A percentile compares a stretch with the other conserved stretches of the same genome.
Evolutionary conservation across 2,797 vertebrate species (phyloP).

Genomic region (Glossophaga mutica): DNA sequence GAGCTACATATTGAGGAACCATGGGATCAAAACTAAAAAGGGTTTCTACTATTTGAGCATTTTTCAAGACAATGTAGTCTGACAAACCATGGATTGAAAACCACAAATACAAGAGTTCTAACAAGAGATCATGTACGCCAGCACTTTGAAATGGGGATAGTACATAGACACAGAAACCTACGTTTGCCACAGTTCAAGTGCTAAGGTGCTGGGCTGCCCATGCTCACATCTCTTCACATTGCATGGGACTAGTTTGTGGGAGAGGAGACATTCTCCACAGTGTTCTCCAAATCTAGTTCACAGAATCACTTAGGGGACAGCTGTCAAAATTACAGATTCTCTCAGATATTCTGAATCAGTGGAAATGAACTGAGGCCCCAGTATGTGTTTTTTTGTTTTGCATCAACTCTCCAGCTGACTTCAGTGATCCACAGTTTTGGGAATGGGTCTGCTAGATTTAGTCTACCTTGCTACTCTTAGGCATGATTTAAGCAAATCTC

Average conservation of each 20-base stretch:
- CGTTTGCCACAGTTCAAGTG: neutral
- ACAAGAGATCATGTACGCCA: neutral
- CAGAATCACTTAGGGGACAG: neutral
- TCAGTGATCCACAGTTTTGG: neutral
- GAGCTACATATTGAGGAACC: neutral
- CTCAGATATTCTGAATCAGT: neutral
- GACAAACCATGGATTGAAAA: neutral
- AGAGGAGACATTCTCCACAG: neutral
- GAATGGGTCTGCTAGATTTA: conserved; percentile 13
- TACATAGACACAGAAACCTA: neutral
- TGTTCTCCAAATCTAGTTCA: conserved; percentile 9
- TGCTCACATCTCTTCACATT: neutral
- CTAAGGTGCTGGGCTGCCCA: neutral
- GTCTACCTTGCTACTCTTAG: neutral
- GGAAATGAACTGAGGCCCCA: neutral
- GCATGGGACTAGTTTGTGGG: neutral
- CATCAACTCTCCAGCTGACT: neutral
- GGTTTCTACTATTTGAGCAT: neutral
- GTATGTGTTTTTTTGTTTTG: neutral
- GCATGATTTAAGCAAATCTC: conserved; percentile 1
- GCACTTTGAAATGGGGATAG: neutral
- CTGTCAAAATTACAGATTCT: neutral
- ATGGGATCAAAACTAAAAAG: neutral
- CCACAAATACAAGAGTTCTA: neutral
- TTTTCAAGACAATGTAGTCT: neutral